Evolutionary conservation across 2,888 invertebrate genomes (phyloP).

Genomic region (Protodeltote pygarga): DNA sequence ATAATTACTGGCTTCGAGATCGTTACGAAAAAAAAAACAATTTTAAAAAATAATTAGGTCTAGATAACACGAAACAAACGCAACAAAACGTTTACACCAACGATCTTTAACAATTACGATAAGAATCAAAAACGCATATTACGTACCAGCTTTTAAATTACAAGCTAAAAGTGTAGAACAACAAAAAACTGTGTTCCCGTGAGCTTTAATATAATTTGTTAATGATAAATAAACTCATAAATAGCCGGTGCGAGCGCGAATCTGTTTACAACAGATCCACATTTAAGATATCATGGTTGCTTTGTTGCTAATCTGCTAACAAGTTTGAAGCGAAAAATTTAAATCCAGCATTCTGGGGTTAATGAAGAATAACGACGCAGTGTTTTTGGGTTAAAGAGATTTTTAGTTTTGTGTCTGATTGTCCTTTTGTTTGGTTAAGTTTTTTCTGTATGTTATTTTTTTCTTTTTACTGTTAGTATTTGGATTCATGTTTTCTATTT

Average conservation of each 20-base stretch:
- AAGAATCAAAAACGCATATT: slow-evolving; percentile 70
- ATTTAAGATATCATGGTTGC: slow-evolving; percentile 85
- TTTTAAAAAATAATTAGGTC: background rate
- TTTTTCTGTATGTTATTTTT: background rate
- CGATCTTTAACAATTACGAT: slow-evolving; percentile 68
- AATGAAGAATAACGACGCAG: slow-evolving; percentile 75
- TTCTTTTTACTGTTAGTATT: background rate
- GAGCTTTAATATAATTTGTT: slow-evolving; percentile 87
- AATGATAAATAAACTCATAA: slow-evolving; percentile 88
- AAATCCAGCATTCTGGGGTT: slow-evolving; percentile 73
- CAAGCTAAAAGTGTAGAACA: slow-evolving; percentile 63
- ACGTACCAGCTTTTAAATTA: slow-evolving; percentile 63
- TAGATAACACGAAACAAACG: slow-evolving; percentile 10
- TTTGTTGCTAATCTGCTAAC: slow-evolving; percentile 86
- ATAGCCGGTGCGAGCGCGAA: slow-evolving; percentile 80
- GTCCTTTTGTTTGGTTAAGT: background rate
- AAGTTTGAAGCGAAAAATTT: slow-evolving; percentile 85
- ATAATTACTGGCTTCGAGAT: too few relatives aligned
- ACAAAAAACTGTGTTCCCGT: slow-evolving; percentile 76
- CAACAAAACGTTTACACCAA: slow-evolving; percentile 40
- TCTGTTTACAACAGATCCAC: slow-evolving; percentile 86
- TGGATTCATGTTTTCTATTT: background rate
- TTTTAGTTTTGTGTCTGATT: slow-evolving; percentile 32
- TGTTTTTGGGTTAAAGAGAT: slow-evolving; percentile 25
- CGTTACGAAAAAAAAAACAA: too few relatives aligned